Conservation (phyloP, 35 echinoderm and acorn worm genomes). For the Apostichopus californicus region DNA sequence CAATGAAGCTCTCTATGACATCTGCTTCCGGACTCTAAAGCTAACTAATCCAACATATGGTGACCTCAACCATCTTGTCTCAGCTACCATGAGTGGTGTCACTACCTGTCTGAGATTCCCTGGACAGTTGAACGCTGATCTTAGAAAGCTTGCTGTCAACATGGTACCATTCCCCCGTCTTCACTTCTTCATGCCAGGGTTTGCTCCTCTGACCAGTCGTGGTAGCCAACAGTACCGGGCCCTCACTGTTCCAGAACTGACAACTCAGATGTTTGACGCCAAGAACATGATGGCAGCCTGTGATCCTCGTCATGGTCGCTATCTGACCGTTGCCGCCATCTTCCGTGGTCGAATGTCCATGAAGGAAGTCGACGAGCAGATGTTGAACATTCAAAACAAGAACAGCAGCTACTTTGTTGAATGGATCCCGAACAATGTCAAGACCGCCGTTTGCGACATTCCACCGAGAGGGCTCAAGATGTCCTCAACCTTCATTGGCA, state of each 20-base stretch:
- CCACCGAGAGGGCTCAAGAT: constrained; percentile 96
- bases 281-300: no score
- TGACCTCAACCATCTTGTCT: no score
- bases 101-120: no score
- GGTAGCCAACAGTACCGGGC: constrained; percentile 57
- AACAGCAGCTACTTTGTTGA: no score
- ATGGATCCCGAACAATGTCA: constrained; percentile 87
- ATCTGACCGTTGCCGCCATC: constrained; percentile 65
- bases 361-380: constrained; percentile 79
- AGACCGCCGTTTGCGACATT: constrained; percentile 45
- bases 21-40: no score
- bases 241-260: constrained; percentile 81
- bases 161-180: constrained; percentile 63
- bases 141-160: no score
- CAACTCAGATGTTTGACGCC: constrained; percentile 89
- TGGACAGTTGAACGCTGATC: no score
- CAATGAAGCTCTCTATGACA: no score
- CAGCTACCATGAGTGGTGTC: no score
- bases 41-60: no score
- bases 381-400: no score
- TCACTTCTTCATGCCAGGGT: constrained; percentile 97
- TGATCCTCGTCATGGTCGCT: no score
- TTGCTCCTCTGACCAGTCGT: constrained; percentile 72
- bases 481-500: constrained; percentile 6
- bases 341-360: constrained; percentile 99